phyloP scores from a whole-genome alignment of 2,113 vertebrate species.

The Tyto alba region DNA sequence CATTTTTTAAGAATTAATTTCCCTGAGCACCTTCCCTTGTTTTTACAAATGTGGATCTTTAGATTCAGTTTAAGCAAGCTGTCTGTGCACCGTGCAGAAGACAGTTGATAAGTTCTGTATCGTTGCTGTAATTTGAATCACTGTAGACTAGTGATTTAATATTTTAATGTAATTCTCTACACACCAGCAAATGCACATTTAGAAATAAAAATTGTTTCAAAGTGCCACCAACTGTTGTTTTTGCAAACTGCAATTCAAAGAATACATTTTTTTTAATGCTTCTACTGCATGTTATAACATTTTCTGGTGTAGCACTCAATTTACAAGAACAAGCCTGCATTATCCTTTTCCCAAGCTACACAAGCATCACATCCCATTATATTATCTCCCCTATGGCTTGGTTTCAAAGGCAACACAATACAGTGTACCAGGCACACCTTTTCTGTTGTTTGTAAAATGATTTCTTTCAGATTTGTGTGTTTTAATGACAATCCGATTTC shows the following conservation, averaged over 20 bases:
- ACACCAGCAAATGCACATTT: slow-evolving; percentile 16
- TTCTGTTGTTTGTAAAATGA: background rate
- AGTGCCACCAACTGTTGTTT: slow-evolving; percentile 78
- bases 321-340: background rate
- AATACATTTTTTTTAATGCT: background rate
- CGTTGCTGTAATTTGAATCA: background rate
- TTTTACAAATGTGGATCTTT: slow-evolving; percentile 4
- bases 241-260: slow-evolving; percentile 71
- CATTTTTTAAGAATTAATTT: background rate
- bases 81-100: background rate
- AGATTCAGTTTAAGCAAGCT: background rate
- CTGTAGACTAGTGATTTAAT: slow-evolving; percentile 7
- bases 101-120: background rate
- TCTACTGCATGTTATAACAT: background rate
- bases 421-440: background rate
- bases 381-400: background rate
- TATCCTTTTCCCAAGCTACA: background rate
- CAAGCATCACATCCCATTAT: background rate
- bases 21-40: background rate
- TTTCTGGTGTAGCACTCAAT: background rate
- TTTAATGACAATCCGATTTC: background rate
- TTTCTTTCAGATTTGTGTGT: background rate
- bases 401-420: background rate
- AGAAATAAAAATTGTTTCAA: slow-evolving; percentile 71
- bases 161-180: slow-evolving; percentile 7